Evolutionary conservation across 2,797 vertebrate species (phyloP).

Genomic region (Sebastes iracundus): DNA sequence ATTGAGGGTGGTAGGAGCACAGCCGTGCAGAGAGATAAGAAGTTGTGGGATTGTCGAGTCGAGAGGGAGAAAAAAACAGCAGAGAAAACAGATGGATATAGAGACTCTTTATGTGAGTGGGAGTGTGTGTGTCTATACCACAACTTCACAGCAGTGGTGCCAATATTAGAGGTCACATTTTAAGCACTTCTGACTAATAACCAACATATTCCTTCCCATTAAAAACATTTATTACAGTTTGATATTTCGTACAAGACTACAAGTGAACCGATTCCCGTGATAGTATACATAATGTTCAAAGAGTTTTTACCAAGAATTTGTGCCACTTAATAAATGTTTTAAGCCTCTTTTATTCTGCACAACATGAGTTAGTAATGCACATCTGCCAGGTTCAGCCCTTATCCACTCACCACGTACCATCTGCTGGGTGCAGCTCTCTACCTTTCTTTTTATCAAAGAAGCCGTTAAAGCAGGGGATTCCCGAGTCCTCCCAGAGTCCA

Average conservation of each 20-base stretch:
- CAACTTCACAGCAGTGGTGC: constrained; percentile 7
- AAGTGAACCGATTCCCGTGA: background rate
- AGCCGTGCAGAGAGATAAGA: constrained; percentile 79
- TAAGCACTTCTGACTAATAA: constrained; percentile 1
- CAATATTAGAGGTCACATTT: constrained; percentile 21
- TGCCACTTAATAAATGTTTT: constrained; percentile 14
- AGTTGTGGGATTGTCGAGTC: constrained; percentile 76
- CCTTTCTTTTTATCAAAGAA: constrained; percentile 69
- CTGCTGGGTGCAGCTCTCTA: constrained; percentile 71
- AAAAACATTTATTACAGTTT: background rate
- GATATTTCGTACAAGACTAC: background rate
- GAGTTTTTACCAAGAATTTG: background rate
- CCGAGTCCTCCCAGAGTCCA: constrained; percentile 47
- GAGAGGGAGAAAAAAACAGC: constrained; percentile 57
- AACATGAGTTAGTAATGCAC: constrained; percentile 45
- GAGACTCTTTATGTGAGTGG: constrained; percentile 7
- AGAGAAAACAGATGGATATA: constrained; percentile 73
- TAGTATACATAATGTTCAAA: background rate
- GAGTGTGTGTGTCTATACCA: constrained; percentile 2
- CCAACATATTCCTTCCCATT: background rate
- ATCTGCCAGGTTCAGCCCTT: constrained; percentile 58
- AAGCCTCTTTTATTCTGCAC: constrained; percentile 42
- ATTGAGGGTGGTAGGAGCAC: constrained; percentile 57
- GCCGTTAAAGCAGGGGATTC: constrained; percentile 70
- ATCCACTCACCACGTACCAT: constrained; percentile 75